Base-by-base conservation (phyloP, 1,140 invertebrate genomes). In the Trichoplusia ni region DNA sequence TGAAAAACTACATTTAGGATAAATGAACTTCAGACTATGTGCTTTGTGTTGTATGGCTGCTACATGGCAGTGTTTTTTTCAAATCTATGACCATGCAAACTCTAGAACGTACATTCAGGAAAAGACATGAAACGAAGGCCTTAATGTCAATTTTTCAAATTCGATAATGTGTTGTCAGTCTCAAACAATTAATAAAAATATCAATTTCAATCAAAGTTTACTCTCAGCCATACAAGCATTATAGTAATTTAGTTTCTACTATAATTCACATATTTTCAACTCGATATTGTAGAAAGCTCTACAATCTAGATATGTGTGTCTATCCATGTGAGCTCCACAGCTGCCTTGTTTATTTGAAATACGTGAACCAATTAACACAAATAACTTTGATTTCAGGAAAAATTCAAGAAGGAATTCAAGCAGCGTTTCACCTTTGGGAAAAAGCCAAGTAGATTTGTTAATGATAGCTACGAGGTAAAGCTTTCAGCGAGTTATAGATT, bases 331-430 rank as follows among this genome's bases (percentile, higher is more conserved):
- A 4, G 16, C 18, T 21, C 14, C 19, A 21, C 38, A 40, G 21
- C 16, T 11, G 6, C n/a, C n/a, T 7, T n/a, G 1, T 23, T 23
- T 4, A 13, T 4, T 23, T 25, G 1, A 16, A 40, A 40, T 4
- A 7, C 4, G 2, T 0, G 2, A 21, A n/a, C 14, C 4, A 51
- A 54, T 38, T 38, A n/a, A 54, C 6, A n/a, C 9, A 8, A 21
- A 29, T 16, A 13, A 53, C 60, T 53, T 71, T 74, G 69, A 14
- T 79, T 92, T 21, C 78, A 95, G 94, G 94, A 94, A 84, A 95
- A 95, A 82, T 94, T 95, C 71, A 94, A 94, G 77, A 92, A 93
- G 16, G 94, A 95, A 85, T 94, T 95, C 66, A 92, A 93, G 69
- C 92, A 93, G 62, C 90, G 93, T 8, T 94, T 94, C 70, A 92